These are phyloP conservation scores for Microplitis mediator DNA, from an alignment of 1,140 invertebrate species.

Conservation along the genomic window DNA sequence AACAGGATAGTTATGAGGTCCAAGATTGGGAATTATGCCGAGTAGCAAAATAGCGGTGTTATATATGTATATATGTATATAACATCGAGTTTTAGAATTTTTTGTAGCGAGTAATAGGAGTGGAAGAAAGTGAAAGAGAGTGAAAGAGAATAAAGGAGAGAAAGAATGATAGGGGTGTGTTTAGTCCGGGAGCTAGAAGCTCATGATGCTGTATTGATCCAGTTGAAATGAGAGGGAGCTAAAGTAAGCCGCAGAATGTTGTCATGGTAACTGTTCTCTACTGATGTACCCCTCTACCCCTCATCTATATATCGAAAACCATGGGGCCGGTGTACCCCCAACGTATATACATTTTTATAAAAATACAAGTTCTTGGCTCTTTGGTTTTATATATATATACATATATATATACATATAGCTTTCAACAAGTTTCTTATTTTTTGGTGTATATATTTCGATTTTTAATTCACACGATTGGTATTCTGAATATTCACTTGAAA, in stretches of 20 bases:
- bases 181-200: slow-evolving; percentile 55
- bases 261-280: slow-evolving; percentile 64
- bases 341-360: too few species aligned
- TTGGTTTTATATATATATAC: too few species aligned
- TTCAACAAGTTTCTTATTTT: too few species aligned
- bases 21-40: too few species aligned
- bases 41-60: too few species aligned
- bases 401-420: too few species aligned
- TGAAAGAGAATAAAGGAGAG: not conserved
- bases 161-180: slow-evolving; percentile 45
- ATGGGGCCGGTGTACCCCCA: not conserved
- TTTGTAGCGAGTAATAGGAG: slow-evolving; percentile 13
- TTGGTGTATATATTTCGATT: too few species aligned
- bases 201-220: slow-evolving; percentile 62
- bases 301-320: slow-evolving; percentile 36
- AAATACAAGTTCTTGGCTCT: too few species aligned
- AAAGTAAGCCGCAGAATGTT: slow-evolving; percentile 62
- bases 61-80: too few species aligned
- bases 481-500: too few species aligned
- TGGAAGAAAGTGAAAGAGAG: slow-evolving; percentile 1
- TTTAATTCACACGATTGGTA: too few species aligned
- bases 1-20: too few species aligned
- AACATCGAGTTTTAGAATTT: not conserved
- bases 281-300: slow-evolving; percentile 41
- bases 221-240: slow-evolving; percentile 48